Base-by-base conservation (phyloP, 1,140 invertebrate genomes). In the Aphis gossypii region DNA sequence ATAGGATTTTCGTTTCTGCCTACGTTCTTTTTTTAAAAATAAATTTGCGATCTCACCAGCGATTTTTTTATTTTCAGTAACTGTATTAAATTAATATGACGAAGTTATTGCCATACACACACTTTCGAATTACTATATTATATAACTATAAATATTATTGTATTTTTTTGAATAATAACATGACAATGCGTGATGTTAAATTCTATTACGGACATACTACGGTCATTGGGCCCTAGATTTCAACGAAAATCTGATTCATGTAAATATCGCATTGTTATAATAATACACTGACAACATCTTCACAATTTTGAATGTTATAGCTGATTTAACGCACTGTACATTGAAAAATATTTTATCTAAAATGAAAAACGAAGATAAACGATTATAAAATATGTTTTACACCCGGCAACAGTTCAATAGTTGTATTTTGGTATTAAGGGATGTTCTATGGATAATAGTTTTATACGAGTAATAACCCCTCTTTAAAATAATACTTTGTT, bases 401-500 rank as follows among this genome's bases (percentile, higher is more conserved):
- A 76, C 60, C 60, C 11, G 60, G 14, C n/a, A n/a, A 68, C 60
- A 68, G 30, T n/a, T n/a, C 60, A n/a, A 68, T n/a, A 68, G 30
- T n/a, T n/a, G 14, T 76, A 76, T 76, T 76, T 76, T 76, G 30
- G 14, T 76, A 76, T 76, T 35, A 76, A 87, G 25, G 84, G 84
- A 87, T 87, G 30, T 87, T 87, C n/a, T 51, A 18, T 0, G 21
- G 51, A 89, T 89, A 89, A 89, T 89, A 89, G 35, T 89, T 56
- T 41, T 89, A 56, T 56, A 41, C 30, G 1, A 89, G 35, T 48
- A 48, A 54, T 87, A 48, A 41, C 35, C 21, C 88, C 88, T 51
- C 88, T 89, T 89, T 41, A 38, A 41, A 56, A 89, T 54, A 89
- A 89, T 89, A 89, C 51, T 41, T 25, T 41, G 48, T 89, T 90